Evolutionary conservation across 2,113 vertebrate species (phyloP).

Genomic region (Columba livia): DNA sequence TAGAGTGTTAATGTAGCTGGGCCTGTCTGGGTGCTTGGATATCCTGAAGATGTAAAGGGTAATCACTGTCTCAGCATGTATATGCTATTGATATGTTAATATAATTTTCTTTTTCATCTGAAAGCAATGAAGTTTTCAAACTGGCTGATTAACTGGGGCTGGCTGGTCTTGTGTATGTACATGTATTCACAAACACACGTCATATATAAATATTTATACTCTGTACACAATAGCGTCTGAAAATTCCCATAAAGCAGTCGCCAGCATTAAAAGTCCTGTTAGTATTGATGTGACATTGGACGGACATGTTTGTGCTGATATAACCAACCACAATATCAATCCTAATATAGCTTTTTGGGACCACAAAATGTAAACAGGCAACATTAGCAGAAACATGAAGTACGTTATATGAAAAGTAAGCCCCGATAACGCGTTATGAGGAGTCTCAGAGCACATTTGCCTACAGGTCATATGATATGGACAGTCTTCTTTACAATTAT

Average conservation of each 20-base stretch:
- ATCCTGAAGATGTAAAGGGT: slow-evolving; percentile 68
- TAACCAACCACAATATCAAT: background rate
- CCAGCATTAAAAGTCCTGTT: slow-evolving; percentile 10
- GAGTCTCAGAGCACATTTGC: background rate
- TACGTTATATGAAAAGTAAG: background rate
- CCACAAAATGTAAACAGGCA: background rate
- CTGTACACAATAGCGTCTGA: slow-evolving; percentile 26
- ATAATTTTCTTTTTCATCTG: slow-evolving; percentile 73
- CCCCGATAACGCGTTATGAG: background rate
- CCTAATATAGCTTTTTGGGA: background rate
- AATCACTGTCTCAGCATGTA: slow-evolving; percentile 79
- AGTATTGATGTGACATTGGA: slow-evolving; percentile 25
- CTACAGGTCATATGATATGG: background rate
- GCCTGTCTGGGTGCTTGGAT: slow-evolving; percentile 48
- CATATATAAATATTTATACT: slow-evolving; percentile 62
- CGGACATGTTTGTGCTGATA: background rate
- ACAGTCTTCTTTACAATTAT: background rate
- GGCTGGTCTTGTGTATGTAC: background rate
- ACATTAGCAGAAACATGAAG: background rate
- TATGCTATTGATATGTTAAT: slow-evolving; percentile 80
- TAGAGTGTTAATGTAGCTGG: slow-evolving; percentile 20
- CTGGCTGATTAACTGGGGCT: slow-evolving; percentile 65
- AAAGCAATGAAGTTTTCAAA: slow-evolving; percentile 79
- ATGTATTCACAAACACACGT: background rate
- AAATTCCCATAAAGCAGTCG: slow-evolving; percentile 48